Evolutionary conservation across 2,888 invertebrate species (phyloP).

Genomic region (Trachelus stipa): DNA sequence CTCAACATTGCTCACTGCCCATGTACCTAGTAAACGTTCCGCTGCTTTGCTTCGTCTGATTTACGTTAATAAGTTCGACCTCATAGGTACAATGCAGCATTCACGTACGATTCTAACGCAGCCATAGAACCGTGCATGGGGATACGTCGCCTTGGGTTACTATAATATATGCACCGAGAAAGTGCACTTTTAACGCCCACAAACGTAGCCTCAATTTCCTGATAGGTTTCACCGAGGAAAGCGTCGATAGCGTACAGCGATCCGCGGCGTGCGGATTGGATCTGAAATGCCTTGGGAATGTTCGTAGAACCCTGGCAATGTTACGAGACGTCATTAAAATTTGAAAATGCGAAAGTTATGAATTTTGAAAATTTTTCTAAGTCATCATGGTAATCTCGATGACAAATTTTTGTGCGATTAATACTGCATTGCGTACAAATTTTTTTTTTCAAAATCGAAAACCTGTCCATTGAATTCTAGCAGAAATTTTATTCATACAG

Average conservation of each 20-base stretch:
- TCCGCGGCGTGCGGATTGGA: not conserved
- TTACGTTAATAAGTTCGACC: not conserved
- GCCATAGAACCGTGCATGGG: not conserved
- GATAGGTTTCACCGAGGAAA: conserved; percentile 10
- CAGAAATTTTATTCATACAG: not conserved
- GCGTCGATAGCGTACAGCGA: not conserved
- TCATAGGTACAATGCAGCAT: not conserved
- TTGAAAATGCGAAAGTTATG: not conserved
- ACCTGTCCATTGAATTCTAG: not conserved
- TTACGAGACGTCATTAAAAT: not conserved
- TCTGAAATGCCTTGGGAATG: not conserved
- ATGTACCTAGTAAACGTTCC: not conserved
- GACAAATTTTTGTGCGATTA: not conserved
- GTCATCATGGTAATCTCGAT: not conserved
- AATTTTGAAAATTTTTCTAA: not conserved
- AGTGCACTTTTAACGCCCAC: conserved; percentile 13
- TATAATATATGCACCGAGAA: not conserved
- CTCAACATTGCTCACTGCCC: not conserved
- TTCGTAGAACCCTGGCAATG: not conserved
- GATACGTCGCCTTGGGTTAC: not conserved
- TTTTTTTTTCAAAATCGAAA: not conserved
- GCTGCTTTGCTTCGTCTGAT: not conserved
- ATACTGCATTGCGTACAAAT: not conserved
- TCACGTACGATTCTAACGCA: not conserved
- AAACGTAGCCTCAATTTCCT: conserved; percentile 13